Evolutionary conservation across 2,113 vertebrate genomes (phyloP), one percentile per base, ranked within the genome.

Genomic region (Salminus brasiliensis): DNA sequence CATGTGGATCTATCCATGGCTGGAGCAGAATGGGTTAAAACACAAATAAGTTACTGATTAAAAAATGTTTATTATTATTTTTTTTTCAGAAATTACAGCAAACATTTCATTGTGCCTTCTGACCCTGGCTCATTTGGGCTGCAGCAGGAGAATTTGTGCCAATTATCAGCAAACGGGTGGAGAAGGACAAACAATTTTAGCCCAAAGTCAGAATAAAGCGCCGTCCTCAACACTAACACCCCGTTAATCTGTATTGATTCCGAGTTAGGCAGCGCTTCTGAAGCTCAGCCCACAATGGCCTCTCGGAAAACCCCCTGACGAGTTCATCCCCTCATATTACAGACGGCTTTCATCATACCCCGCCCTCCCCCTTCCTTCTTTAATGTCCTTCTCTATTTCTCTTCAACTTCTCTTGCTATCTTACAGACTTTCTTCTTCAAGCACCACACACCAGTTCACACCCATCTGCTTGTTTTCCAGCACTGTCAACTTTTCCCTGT

Each of bases 231-330:
- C 85, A 76, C 83, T 85, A 90, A 90, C 81, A 82, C 88, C 84
- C 65, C 74, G 87, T 89, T 91, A 88, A 91, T 91, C 87, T 86
- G 69, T 89, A 92, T 92, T 85, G 90, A 91, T 90, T 87, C 34
- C 16, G 77, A 79, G 78, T 87, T 87, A 81, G 68, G 73, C 82
- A 83, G 83, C 81, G 27, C 80, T 86, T 88, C 69, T 74, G 39
- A 45, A 41, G 81, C 76, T 13, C 30, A 34, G 82, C 87, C 85
- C 80, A 27, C 79, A 72, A 79, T 85, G 82, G 78, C 76, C 84
- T 84, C 27, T 21, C 65, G 9, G 15, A 52, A 52, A 52, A 43
- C 63, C 9, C 13, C 41, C 45, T 0, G 16, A 39, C 5, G 65
- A 76, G 86, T 88, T 83, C 82, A 39, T 75, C 79, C 47, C 72